phyloP scores from a whole-genome alignment of 1,140 invertebrate species.

The Drosophila erecta region DNA sequence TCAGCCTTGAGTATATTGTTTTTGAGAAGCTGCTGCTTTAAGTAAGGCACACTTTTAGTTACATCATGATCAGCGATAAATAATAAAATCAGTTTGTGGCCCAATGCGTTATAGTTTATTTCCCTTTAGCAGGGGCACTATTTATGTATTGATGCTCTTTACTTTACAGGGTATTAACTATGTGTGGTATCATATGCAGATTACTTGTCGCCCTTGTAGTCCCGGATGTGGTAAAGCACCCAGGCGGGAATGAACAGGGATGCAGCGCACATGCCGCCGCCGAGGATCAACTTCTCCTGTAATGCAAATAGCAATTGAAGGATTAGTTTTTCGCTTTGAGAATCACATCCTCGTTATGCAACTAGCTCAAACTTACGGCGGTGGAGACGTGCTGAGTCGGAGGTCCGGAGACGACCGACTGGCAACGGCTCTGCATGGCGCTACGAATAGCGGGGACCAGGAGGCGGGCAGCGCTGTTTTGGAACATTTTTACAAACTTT shows the following conservation, averaged over 20 bases:
- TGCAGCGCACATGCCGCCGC: slow-evolving; percentile 76
- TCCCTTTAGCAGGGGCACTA: slow-evolving; percentile 45
- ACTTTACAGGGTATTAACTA: slow-evolving; percentile 62
- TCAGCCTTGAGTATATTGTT: too few relatives aligned
- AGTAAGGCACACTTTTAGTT: background rate
- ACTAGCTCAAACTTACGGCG: slow-evolving; percentile 72
- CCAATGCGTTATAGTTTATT: slow-evolving; percentile 38
- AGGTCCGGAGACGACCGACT: slow-evolving; percentile 79
- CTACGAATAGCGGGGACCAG: slow-evolving; percentile 76
- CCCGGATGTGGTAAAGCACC: slow-evolving; percentile 81
- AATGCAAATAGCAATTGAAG: slow-evolving; percentile 27
- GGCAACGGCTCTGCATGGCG: slow-evolving; percentile 71
- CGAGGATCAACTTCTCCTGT: slow-evolving; percentile 78
- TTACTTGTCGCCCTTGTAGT: slow-evolving; percentile 80
- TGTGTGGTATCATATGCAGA: slow-evolving; percentile 20
- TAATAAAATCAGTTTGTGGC: background rate
- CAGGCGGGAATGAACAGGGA: slow-evolving; percentile 76
- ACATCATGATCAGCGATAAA: background rate
- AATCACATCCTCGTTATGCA: slow-evolving; percentile 74
- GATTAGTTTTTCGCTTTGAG: background rate
- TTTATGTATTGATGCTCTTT: slow-evolving; percentile 44
- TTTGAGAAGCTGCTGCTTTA: too few relatives aligned
- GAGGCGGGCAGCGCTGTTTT: slow-evolving; percentile 79
- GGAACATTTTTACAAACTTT: slow-evolving; percentile 70
- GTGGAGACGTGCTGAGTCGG: slow-evolving; percentile 71